A percentile compares a stretch with the other conserved stretches of the same genome.
phyloP scores from a whole-genome alignment of 2,113 vertebrate genomes.

The Isichthys henryi region DNA sequence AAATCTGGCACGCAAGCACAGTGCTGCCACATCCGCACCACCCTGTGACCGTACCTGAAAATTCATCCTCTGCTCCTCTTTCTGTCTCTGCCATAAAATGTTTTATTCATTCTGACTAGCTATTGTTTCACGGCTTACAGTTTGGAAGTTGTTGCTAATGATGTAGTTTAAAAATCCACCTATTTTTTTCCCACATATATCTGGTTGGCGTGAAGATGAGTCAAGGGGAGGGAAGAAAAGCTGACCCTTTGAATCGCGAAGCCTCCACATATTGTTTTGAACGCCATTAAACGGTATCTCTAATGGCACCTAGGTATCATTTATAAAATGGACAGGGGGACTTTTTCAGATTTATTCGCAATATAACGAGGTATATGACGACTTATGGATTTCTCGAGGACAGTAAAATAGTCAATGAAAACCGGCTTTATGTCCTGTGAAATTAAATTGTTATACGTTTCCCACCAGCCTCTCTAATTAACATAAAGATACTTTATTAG shows the following conservation, averaged over 20 bases:
- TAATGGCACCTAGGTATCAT: slow-evolving; percentile 24
- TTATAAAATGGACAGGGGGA: slow-evolving; percentile 24
- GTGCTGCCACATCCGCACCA: neutral
- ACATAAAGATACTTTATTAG: slow-evolving; percentile 32
- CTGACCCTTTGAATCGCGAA: neutral
- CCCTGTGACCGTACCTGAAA: slow-evolving; percentile 23
- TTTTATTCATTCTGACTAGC: slow-evolving; percentile 39
- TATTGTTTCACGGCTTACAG: slow-evolving; percentile 33
- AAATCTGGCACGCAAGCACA: neutral
- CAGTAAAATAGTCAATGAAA: slow-evolving; percentile 42
- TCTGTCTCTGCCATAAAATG: slow-evolving; percentile 39
- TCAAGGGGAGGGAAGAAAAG: neutral
- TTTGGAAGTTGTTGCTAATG: slow-evolving; percentile 37
- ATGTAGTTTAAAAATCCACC: slow-evolving; percentile 33
- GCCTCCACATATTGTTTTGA: slow-evolving; percentile 25
- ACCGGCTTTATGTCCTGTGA: slow-evolving; percentile 59
- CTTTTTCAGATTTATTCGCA: slow-evolving; percentile 46
- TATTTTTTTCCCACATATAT: slow-evolving; percentile 23
- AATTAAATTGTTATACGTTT: slow-evolving; percentile 49
- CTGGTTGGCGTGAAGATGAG: slow-evolving; percentile 26
- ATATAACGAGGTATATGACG: slow-evolving; percentile 34
- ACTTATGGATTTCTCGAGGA: slow-evolving; percentile 39
- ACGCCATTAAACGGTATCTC: slow-evolving; percentile 23
- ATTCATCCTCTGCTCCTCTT: slow-evolving; percentile 41
- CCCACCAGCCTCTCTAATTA: slow-evolving; percentile 2